Base-by-base conservation (phyloP, 2,888 invertebrate genomes). In the Sisyra terminalis region DNA sequence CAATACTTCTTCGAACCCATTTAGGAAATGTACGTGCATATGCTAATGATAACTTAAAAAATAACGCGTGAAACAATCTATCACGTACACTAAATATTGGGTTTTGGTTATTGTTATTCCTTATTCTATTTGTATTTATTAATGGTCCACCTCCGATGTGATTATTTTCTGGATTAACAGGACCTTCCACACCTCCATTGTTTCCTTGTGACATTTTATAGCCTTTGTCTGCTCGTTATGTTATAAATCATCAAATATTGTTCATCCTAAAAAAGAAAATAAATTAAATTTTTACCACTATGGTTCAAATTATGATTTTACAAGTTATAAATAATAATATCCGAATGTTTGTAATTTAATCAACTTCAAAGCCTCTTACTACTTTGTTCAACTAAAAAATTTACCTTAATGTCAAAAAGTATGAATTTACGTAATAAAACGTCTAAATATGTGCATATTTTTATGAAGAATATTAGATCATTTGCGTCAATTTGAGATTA, bases 11-110 rank as follows among this genome's bases (percentile, higher is more conserved):
- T 55, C 90, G 66, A 34, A 85, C 72, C 47, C 82, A 79, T 59
- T 78, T 75, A 18, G 89, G 92, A 65, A 97, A 85, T 43, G 85
- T 79, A 53, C 88, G 73, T 34, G 92, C 92, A 65, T 98, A 98
- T 14, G 85, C 78, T 53, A 96, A 65, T 3, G 97, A 87, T 51
- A 86, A 80, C 59, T 90, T 82, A 58, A 92, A 83, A 64, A 98
- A 94, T 51, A 98, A 69, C 10, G 93, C 92, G 65, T 94, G 89
- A 61, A 96, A 96, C 43, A 96, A 66, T 50, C 93, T 73, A 60
- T 94, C 93, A 53, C 94, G 70, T 45, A 93, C 85, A 64, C 81
- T 84, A 55, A 86, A 77, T 48, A 88, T 61, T 31, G 85, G 82
- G 57, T 84, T 85, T 61, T 79, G 75, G 58, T 73, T 71, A 51